Evolutionary conservation across 2,888 invertebrate genomes (phyloP), one percentile per base, ranked within the genome.

Genomic region (Agrotis puta): DNA sequence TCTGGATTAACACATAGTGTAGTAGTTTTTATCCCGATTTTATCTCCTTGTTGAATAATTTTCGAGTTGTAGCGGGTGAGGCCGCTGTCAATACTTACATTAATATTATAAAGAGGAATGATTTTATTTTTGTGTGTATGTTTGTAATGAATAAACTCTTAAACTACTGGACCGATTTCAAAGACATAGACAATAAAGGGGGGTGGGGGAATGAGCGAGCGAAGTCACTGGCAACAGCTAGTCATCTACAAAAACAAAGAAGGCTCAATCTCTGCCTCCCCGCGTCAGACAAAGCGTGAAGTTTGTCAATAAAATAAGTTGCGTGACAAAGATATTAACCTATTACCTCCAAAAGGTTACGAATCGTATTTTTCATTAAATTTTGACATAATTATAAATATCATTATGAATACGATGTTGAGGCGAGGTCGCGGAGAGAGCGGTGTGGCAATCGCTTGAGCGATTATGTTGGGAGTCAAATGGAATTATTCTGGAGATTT

Each of bases 361-460:
- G 74, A 69, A 72, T 71, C 83, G 82, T 86, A 86, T 84, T 79
- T 85, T 79, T 86, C 83, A 82, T 85, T 73, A 79, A 76, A 65
- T 79, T 83, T 85, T 85, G 85, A 85, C 85, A 85, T 84, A 85
- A 85, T 85, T 85, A 85, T 85, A 85, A 85, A 85, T 85, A 74
- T 76, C 74, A 77, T 77, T 77, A 82, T 79, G 67, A 73, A 27
- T 64, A 45, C 27, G 56, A 13, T n/a, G 24, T 54, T 58, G 2
- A 18, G 63, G 64, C 71, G 54, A 64, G 80, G 84, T 77, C 65
- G 2, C 9, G 69, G 5, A 24, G 77, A 13, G 3, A 80, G 84
- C 76, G 77, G 2, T 53, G 39, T 20, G 16, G 9, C 0, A 18
- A 33, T 27, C 27, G 74, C 64, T 61, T 62, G 62, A 54, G 74